Evolutionary conservation across 2,113 vertebrate species (phyloP), one percentile per base, ranked within the genome.

Genomic region (Gila orcuttii): DNA sequence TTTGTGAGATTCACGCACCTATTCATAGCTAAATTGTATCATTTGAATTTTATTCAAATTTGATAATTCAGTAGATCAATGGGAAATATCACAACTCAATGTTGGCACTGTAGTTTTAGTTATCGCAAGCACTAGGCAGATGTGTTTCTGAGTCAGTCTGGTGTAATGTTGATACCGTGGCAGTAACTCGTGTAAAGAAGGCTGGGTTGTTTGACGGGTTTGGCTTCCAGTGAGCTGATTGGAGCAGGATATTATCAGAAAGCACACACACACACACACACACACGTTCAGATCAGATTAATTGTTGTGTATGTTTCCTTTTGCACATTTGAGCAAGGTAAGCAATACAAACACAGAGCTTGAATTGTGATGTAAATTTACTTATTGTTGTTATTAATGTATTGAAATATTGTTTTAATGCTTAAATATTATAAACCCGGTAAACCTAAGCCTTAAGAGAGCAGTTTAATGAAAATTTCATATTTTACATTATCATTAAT

Each of bases 301-400:
- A 79, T 21, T n/a, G 12, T 36, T 42, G 12, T 25, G 36, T 2
- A 1, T 47, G 79, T 80, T 64, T 80, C 25, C 39, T 15, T 19
- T 19, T 80, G 15, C 55, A 36, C 52, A 33, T 57, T 62, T 25
- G 55, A 21, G 64, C 71, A 62, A 88, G 91, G 90, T 91, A 86
- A 89, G 89, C 4, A 39, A 39, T 10, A 62, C n/a, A 6, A 3
- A 31, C 6, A 19, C 12, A 31, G 75, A 33, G 75, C 47, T 33
- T 33, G 19, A 21, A n/a, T 45, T n/a, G 39, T 45, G 36, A 73
- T 1, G 69, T 42, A 45, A 31, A 42, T 73, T 45, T 1, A 73
- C 8, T 39, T 73, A 2, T 55, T 31, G 12, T n/a, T 25, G 13
- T 9, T 79, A 13, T 60, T 5, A 25, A 11, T 77, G 47, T 33